phyloP scores from a whole-genome alignment of 2,888 invertebrate genomes.

The Drosophila robusta region DNA sequence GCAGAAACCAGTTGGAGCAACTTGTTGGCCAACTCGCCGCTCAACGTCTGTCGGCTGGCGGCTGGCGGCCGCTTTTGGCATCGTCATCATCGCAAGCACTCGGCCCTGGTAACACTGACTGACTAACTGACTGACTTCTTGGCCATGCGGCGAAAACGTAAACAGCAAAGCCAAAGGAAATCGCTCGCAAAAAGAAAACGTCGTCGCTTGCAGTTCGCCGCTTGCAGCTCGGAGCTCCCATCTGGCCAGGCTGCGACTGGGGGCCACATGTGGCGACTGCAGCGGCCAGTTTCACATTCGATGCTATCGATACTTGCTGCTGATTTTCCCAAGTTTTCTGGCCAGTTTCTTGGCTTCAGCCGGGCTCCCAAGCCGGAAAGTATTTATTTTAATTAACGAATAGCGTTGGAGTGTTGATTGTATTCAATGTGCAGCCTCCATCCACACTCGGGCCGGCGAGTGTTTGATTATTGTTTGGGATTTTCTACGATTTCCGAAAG shows the following conservation, averaged over 20 bases:
- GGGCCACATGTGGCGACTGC: conserved; percentile 64
- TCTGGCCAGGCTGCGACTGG: conserved; percentile 18
- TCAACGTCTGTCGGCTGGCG: conserved; percentile 2
- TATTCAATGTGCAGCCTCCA: conserved; percentile 5
- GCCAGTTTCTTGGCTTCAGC: conserved; percentile 45
- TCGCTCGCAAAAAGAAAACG: conserved; percentile 61
- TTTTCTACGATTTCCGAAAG: conserved; percentile 71
- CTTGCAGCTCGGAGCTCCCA: conserved; percentile 13
- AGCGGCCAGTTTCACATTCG: conserved; percentile 62
- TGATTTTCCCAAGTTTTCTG: conserved; percentile 48
- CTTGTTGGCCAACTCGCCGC: conserved; percentile 59
- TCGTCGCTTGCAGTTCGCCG: conserved; percentile 7
- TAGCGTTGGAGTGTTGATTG: conserved; percentile 54
- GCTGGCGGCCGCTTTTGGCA: conserved; percentile 62
- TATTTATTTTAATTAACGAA: conserved; percentile 78
- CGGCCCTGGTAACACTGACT: conserved; percentile 67
- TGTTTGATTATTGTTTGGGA: conserved; percentile 32
- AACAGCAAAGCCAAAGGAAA: conserved; percentile 56
- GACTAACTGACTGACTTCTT: conserved; percentile 68
- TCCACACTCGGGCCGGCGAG: conserved; percentile 4
- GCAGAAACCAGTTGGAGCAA: conserved; percentile 63
- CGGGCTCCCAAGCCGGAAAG: conserved; percentile 67
- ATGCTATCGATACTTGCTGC: conserved; percentile 44
- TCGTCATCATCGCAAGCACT: conserved; percentile 55
- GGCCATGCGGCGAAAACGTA: conserved; percentile 56